Conservation (phyloP, 2,113 vertebrate genomes). For the human region DNA sequence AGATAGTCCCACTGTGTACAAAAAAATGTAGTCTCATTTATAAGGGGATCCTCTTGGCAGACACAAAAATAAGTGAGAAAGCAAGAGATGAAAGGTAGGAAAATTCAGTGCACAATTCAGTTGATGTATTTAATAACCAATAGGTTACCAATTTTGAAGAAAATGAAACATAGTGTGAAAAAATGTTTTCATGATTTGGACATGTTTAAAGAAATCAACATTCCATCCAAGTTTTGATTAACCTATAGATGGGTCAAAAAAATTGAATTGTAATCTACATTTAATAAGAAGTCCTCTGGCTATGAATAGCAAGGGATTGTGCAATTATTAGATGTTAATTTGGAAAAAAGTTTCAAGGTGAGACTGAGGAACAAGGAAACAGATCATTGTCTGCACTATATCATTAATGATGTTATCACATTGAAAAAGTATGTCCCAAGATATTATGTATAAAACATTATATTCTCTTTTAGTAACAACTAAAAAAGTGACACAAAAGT, state of each 20-base stretch:
- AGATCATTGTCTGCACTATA: not conserved
- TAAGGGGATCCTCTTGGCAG: constrained; percentile 67
- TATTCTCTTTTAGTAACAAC: not conserved
- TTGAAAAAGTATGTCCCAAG: not conserved
- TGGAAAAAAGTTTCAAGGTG: not conserved
- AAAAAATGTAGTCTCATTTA: constrained; percentile 74
- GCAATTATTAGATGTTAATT: not conserved
- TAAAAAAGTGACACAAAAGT: not conserved
- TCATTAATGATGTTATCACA: not conserved
- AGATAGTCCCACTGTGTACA: constrained; percentile 73
- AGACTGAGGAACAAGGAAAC: constrained; percentile 34
- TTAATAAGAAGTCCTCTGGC: not conserved
- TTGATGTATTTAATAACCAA: constrained; percentile 72
- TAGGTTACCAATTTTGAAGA: constrained; percentile 52
- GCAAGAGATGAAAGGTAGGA: constrained; percentile 74
- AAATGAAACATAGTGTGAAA: constrained; percentile 26
- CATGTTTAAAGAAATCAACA: constrained; percentile 17
- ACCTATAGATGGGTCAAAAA: not conserved
- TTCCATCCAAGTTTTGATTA: constrained; percentile 29
- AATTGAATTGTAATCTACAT: not conserved
- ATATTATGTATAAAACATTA: not conserved
- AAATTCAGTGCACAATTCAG: constrained; percentile 61
- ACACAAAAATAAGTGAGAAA: constrained; percentile 56
- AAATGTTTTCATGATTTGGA: constrained; percentile 26
- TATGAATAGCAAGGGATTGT: not conserved